Evolutionary conservation across 2,113 vertebrate species (phyloP).

Genomic region (Colinus virginianus): DNA sequence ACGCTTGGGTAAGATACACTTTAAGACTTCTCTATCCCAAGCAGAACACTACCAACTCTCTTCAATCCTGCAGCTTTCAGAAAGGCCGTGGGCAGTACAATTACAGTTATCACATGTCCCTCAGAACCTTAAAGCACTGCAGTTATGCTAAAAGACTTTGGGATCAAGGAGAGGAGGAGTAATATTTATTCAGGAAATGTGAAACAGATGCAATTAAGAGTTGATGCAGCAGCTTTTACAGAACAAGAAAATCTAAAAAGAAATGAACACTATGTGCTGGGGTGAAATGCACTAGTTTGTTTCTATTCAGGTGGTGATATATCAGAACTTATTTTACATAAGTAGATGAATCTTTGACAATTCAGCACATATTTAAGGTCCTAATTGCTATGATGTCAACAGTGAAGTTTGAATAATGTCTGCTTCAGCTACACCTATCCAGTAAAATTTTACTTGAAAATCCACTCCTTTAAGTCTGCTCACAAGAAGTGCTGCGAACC

Average conservation of each 20-base stretch:
- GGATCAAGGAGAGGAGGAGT: neutral
- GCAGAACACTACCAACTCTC: neutral
- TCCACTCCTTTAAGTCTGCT: slow-evolving; percentile 29
- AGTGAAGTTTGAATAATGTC: slow-evolving; percentile 71
- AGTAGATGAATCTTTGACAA: neutral
- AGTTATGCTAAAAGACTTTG: neutral
- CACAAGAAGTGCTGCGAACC: neutral
- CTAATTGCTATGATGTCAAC: slow-evolving; percentile 58
- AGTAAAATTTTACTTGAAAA: slow-evolving; percentile 62
- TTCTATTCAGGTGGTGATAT: neutral
- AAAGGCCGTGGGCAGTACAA: neutral
- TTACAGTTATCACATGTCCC: neutral
- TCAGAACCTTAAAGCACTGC: neutral
- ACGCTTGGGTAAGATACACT: neutral
- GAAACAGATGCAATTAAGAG: neutral
- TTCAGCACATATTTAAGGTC: neutral
- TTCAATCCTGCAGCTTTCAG: neutral
- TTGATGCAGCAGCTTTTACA: neutral
- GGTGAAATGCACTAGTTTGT: neutral
- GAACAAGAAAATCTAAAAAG: neutral
- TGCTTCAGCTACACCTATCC: slow-evolving; percentile 33
- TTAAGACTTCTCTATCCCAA: neutral
- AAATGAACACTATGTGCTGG: neutral
- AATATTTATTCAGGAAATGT: neutral
- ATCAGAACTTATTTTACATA: neutral